Conservation (phyloP, 2,888 invertebrate species). For the Anticlea derivata region DNA sequence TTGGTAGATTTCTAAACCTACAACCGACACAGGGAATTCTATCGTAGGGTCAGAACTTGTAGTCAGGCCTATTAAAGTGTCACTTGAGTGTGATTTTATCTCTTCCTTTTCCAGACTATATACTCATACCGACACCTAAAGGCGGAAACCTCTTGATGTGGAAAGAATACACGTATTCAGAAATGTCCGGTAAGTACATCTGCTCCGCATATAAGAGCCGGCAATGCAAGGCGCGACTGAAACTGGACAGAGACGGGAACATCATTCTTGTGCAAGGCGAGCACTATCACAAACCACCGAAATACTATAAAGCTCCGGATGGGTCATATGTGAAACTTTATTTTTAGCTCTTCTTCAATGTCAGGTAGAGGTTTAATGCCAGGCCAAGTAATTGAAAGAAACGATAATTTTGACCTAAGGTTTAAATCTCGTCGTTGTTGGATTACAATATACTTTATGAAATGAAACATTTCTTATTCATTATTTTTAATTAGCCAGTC, state of each 20-base stretch:
- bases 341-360: too few relatives aligned
- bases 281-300: constrained; percentile 24
- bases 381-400: too few relatives aligned
- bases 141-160: constrained; percentile 45
- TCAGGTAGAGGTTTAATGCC: too few relatives aligned
- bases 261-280: constrained; percentile 26
- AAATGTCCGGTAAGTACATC: constrained; percentile 41
- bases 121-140: constrained; percentile 29
- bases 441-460: too few relatives aligned
- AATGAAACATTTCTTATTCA: too few relatives aligned
- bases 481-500: too few relatives aligned
- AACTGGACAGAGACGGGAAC: constrained; percentile 31
- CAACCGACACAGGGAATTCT: too few relatives aligned
- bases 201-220: constrained; percentile 38
- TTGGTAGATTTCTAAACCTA: too few relatives aligned
- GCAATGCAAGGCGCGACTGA: constrained; percentile 43
- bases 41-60: too few relatives aligned
- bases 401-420: too few relatives aligned
- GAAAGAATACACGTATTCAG: constrained; percentile 47
- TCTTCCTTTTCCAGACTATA: constrained; percentile 19
- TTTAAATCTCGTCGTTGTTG: too few relatives aligned
- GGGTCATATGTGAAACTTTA: constrained; percentile 22
- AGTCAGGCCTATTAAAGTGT: too few relatives aligned
- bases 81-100: neutral
- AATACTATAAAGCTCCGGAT: constrained; percentile 10